Evolutionary conservation across 1,140 invertebrate species (phyloP), one percentile per base, ranked within the genome.

Genomic region (Physella acuta): DNA sequence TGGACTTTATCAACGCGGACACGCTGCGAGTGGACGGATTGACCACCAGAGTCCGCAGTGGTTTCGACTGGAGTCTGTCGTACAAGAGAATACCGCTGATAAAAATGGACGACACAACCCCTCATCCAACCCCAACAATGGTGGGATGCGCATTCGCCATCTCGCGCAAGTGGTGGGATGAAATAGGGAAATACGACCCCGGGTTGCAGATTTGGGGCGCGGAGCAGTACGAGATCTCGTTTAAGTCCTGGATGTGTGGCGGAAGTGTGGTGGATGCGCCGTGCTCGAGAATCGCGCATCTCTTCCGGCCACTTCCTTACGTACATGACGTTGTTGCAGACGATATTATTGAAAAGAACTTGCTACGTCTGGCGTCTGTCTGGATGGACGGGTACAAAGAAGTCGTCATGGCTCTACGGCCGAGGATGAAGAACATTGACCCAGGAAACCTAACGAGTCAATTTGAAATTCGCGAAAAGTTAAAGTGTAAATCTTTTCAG

Each of bases 81-180:
- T 58, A 58, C n/a, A 1, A 34, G n/a, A 8, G 31, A 16, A 5
- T 58, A 1, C 56, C 56, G 17, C 30, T 58, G 2, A 31, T 4
- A 2, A 3, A 26, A 56, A 56, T 4, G 20, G 53, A 56, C 24
- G 11, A 3, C 3, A 58, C 17, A 34, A 1, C 26, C 5, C 24
- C 24, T 3, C 53, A 30, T 17, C 20, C 53, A 3, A 8, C n/a
- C 11, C 24, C 53, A 20, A 17, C 26, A 2, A 56, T 56, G 53
- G 28, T 56, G 30, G 85, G 91, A 58, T 97, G 94, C 86, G 99
- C 99, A 83, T 89, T 89, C 74, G 86, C 93, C 73, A 88, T 98
- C 53, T 31, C 26, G 26, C 16, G 26, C 14, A 26, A n/a, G 95
- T 56, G 53, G 53, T 56, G 53, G 53, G 53, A 56, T 11, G 53